Conservation (phyloP, 1,140 invertebrate species). For the Drosophila paulistorum region DNA sequence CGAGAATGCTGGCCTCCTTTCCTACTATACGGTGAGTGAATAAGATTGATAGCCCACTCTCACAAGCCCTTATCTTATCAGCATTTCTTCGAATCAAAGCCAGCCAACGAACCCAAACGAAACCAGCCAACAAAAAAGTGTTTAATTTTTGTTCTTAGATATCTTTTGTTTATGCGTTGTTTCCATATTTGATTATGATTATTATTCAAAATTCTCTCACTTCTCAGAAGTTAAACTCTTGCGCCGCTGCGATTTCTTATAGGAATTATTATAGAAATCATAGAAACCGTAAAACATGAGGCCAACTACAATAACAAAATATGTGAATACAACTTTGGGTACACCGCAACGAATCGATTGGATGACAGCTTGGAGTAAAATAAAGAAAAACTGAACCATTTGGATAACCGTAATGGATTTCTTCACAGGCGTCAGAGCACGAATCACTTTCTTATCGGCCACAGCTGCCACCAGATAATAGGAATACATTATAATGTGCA, state of each 20-base stretch:
- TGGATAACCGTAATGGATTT: slow-evolving; percentile 83
- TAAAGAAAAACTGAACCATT: slow-evolving; percentile 86
- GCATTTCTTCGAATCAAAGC: slow-evolving; percentile 1
- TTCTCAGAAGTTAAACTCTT: slow-evolving; percentile 25
- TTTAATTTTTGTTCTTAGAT: background rate
- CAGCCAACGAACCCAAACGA: background rate
- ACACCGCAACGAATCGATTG: slow-evolving; percentile 39
- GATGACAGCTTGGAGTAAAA: slow-evolving; percentile 84
- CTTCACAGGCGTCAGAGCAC: slow-evolving; percentile 73
- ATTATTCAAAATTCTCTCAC: slow-evolving; percentile 26
- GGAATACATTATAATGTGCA: slow-evolving; percentile 91
- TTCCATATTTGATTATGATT: slow-evolving; percentile 24
- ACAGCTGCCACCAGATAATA: slow-evolving; percentile 92
- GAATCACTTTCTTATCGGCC: slow-evolving; percentile 83
- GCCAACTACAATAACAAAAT: slow-evolving; percentile 85
- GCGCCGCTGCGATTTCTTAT: slow-evolving; percentile 59
- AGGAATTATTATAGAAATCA: slow-evolving; percentile 87
- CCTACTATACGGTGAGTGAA: slow-evolving; percentile 97
- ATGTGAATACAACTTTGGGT: slow-evolving; percentile 78
- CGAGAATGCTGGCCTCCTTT: slow-evolving; percentile 96
- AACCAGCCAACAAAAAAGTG: background rate
- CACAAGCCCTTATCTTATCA: slow-evolving; percentile 43
- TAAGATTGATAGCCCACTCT: slow-evolving; percentile 28
- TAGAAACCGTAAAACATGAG: slow-evolving; percentile 89
- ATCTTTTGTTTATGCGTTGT: slow-evolving; percentile 7